A percentile compares a stretch with the other conserved stretches of the same genome.
phyloP scores from a whole-genome alignment of 2,888 invertebrate species.

The Hypselothyrea guttata region DNA sequence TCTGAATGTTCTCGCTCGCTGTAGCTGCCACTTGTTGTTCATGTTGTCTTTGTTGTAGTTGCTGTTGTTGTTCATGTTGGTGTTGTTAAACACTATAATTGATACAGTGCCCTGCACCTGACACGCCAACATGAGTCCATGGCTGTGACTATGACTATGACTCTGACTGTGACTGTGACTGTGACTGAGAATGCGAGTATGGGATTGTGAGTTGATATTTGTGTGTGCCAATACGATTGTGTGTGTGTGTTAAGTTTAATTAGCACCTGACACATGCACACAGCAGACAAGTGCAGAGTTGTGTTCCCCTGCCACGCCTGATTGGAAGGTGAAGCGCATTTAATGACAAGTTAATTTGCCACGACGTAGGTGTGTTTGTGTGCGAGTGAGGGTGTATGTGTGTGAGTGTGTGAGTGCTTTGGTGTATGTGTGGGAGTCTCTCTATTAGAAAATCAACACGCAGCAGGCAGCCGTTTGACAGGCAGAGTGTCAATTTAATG shows the following conservation, averaged over 20 bases:
- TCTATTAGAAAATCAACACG: constrained; percentile 56
- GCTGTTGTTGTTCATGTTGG: constrained; percentile 8
- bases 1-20: constrained; percentile 17
- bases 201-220: constrained; percentile 7
- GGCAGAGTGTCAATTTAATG: constrained; percentile 54
- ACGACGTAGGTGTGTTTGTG: constrained; percentile 9
- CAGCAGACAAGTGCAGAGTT: constrained; percentile 29
- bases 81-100: constrained; percentile 50
- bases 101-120: constrained; percentile 52
- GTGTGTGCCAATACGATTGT: constrained; percentile 1
- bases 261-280: constrained; percentile 63
- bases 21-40: constrained; percentile 36
- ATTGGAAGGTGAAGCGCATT: constrained; percentile 50
- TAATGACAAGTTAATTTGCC: constrained; percentile 68
- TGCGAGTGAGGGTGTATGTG: constrained; percentile 11
- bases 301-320: constrained; percentile 7
- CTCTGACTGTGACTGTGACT: not conserved
- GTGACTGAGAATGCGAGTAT: not conserved
- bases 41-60: constrained; percentile 21
- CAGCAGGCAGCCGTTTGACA: constrained; percentile 37
- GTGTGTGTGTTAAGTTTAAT: constrained; percentile 47
- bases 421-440: constrained; percentile 20
- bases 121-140: constrained; percentile 36
- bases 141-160: not conserved
- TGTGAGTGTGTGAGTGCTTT: not conserved